Evolutionary conservation across 2,888 invertebrate species (phyloP).

Genomic region (Cheilosia vernalis): DNA sequence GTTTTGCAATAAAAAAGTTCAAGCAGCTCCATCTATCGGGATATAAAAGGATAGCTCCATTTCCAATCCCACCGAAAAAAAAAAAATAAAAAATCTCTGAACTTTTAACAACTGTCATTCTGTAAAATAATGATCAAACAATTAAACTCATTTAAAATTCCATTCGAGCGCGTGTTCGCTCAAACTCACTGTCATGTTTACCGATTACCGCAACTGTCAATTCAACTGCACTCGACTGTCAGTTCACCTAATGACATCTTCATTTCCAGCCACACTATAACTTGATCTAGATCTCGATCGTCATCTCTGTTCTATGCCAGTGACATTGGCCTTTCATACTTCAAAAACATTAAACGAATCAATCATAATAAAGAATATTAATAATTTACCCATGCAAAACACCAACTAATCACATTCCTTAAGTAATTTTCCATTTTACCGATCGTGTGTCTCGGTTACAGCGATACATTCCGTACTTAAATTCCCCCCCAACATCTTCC

Average conservation of each 20-base stretch:
- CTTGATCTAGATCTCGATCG: conserved; percentile 14
- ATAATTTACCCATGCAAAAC: conserved; percentile 27
- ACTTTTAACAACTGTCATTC: background rate
- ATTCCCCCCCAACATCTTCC: conserved; percentile 3
- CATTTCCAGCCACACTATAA: background rate
- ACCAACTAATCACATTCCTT: conserved; percentile 36
- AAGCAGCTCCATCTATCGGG: too few relatives aligned
- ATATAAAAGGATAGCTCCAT: background rate
- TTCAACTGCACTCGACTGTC: conserved; percentile 1
- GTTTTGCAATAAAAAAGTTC: too few relatives aligned
- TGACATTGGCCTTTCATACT: conserved; percentile 28
- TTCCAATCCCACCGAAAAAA: too few relatives aligned
- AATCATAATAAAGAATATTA: conserved; percentile 18
- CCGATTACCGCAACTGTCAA: background rate
- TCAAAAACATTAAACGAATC: conserved; percentile 18
- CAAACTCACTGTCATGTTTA: conserved; percentile 1
- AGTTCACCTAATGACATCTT: conserved; percentile 17
- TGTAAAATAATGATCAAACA: background rate
- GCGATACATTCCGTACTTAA: background rate
- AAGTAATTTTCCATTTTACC: conserved; percentile 38
- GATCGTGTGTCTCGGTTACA: background rate
- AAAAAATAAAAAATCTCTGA: too few relatives aligned
- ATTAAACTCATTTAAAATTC: background rate
- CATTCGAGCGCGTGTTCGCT: background rate
- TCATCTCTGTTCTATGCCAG: conserved; percentile 5